Conservation (phyloP, 2,888 invertebrate species). For the Anaspis maculata region DNA sequence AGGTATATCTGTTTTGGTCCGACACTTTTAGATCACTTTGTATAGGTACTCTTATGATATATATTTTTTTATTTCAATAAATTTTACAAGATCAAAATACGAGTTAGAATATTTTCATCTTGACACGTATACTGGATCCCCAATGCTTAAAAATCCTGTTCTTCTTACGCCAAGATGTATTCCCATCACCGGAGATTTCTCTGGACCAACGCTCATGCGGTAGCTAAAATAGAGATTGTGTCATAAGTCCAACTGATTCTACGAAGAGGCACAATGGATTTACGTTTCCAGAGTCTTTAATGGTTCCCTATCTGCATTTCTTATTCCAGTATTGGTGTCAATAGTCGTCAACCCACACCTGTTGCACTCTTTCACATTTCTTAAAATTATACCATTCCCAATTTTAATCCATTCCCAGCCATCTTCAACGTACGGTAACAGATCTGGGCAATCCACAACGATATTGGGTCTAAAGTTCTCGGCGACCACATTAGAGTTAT, state of each 20-base stretch:
- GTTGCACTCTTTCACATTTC: slow-evolving; percentile 50
- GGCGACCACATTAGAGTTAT: slow-evolving; percentile 35
- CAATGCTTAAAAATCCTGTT: slow-evolving; percentile 42
- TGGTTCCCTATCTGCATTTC: slow-evolving; percentile 43
- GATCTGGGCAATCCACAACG: slow-evolving; percentile 41
- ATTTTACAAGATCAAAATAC: too few relatives aligned
- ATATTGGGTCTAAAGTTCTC: slow-evolving; percentile 52
- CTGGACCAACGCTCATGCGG: slow-evolving; percentile 37
- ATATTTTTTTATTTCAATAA: too few relatives aligned
- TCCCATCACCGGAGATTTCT: slow-evolving; percentile 43
- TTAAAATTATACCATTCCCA: slow-evolving; percentile 43
- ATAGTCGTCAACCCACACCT: slow-evolving; percentile 44
- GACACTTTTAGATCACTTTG: too few relatives aligned
- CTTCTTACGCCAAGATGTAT: slow-evolving; percentile 44
- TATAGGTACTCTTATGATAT: too few relatives aligned
- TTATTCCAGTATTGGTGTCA: slow-evolving; percentile 36
- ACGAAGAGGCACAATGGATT: slow-evolving; percentile 15
- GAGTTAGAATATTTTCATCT: too few relatives aligned
- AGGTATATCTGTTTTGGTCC: too few relatives aligned
- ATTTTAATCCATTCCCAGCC: slow-evolving; percentile 51
- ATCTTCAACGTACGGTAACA: slow-evolving; percentile 45
- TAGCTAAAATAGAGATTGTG: too few relatives aligned
- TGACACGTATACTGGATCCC: slow-evolving; percentile 44
- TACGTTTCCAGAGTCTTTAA: slow-evolving; percentile 47
- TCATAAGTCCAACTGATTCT: too few relatives aligned